Conservation (phyloP, 2,113 vertebrate genomes). For the Atherinomorus stipes region DNA sequence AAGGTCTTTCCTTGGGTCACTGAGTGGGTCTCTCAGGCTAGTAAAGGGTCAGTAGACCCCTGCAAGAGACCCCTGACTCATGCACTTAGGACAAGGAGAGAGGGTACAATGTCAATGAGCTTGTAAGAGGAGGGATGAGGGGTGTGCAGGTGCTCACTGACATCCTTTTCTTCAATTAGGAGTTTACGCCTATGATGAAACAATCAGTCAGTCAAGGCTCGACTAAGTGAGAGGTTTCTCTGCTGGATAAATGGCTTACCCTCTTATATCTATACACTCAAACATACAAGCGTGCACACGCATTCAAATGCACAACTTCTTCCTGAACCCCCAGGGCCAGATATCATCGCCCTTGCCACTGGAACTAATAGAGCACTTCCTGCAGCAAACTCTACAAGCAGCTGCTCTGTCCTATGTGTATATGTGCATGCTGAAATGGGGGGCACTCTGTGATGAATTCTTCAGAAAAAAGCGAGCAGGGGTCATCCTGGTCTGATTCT, state of each 20-base stretch:
- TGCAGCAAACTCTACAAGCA: constrained; percentile 72
- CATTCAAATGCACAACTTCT: constrained; percentile 54
- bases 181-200: constrained; percentile 26
- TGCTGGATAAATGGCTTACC: constrained; percentile 39
- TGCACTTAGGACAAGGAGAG: constrained; percentile 50
- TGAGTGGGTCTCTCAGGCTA: constrained; percentile 19
- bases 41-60: constrained; percentile 46
- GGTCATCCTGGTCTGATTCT: constrained; percentile 57
- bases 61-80: constrained; percentile 42
- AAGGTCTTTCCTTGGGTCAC: constrained; percentile 55
- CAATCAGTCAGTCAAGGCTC: constrained; percentile 35
- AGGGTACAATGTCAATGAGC: constrained; percentile 23
- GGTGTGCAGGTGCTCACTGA: constrained; percentile 42
- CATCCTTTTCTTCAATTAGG: constrained; percentile 11
- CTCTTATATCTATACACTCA: constrained; percentile 39
- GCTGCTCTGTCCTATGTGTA: constrained; percentile 68
- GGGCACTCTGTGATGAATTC: constrained; percentile 58
- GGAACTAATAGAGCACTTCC: constrained; percentile 84
- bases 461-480: constrained; percentile 45
- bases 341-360: constrained; percentile 75
- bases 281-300: constrained; percentile 8
- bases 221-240: constrained; percentile 29
- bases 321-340: constrained; percentile 67
- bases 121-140: not conserved
- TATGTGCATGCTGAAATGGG: constrained; percentile 37